These are phyloP conservation scores for Pangasius djambal DNA, from an alignment of 2,797 vertebrate species.

Conservation along the genomic window DNA sequence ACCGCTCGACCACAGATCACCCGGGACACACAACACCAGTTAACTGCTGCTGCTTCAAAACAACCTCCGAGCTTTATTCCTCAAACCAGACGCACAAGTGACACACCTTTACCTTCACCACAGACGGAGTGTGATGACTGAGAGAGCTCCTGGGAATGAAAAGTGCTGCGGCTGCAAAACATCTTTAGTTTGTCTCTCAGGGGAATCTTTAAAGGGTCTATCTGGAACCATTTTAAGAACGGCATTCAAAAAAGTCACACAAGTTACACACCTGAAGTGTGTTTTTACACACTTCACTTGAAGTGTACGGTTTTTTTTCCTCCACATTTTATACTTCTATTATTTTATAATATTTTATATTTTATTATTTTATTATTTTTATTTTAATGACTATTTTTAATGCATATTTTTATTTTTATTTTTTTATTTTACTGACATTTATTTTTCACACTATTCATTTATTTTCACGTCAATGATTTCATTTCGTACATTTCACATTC, in stretches of 20 bases:
- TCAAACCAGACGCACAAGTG: constrained; percentile 6
- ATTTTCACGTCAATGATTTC: too few relatives aligned
- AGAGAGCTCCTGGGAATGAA: neutral
- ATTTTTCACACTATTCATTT: neutral
- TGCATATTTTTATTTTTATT: neutral
- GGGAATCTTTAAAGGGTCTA: neutral
- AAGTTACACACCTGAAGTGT: neutral
- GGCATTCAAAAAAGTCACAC: too few relatives aligned
- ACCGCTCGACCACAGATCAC: constrained; percentile 36
- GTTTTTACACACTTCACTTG: neutral
- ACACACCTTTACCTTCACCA: neutral
- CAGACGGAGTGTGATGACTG: neutral
- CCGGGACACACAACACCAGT: constrained; percentile 1
- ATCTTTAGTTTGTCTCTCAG: neutral
- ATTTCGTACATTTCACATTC: neutral
- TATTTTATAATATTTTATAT: neutral
- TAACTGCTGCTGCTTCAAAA: neutral
- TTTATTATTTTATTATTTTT: too few relatives aligned
- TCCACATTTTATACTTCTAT: neutral
- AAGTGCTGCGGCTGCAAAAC: neutral
- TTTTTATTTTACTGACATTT: neutral
- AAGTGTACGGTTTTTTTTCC: too few relatives aligned
- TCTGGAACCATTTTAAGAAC: neutral
- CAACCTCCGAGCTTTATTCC: constrained; percentile 26
- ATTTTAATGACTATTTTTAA: too few relatives aligned